Conservation (phyloP, 2,888 invertebrate species). For the Mayetiola destructor region DNA sequence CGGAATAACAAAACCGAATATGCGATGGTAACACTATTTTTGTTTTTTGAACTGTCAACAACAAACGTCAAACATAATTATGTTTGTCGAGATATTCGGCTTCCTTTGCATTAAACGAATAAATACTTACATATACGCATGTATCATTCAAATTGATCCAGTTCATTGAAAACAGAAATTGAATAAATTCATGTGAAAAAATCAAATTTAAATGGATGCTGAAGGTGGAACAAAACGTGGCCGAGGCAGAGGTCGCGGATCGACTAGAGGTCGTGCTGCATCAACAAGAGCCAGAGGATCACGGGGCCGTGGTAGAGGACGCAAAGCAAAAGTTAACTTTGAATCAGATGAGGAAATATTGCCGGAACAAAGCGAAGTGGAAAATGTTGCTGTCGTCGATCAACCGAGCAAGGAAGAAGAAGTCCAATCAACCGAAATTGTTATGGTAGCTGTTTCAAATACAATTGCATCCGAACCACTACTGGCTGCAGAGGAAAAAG, state of each 20-base stretch:
- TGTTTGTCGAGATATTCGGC: neutral
- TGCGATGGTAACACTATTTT: neutral
- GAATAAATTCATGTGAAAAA: neutral
- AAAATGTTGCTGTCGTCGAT: conserved; percentile 21
- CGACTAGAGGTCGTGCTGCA: conserved; percentile 55
- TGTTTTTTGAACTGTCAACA: neutral
- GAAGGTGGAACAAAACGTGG: conserved; percentile 21
- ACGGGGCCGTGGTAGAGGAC: conserved; percentile 60
- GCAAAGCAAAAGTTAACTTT: conserved; percentile 55
- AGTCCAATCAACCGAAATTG: conserved; percentile 16
- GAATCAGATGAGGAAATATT: conserved; percentile 47
- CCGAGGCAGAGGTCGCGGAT: conserved; percentile 31
- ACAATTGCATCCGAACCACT: conserved; percentile 32
- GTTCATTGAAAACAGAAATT: neutral
- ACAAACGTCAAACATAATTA: too few species aligned
- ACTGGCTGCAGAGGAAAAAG: conserved; percentile 24
- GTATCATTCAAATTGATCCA: neutral
- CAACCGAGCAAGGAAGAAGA: conserved; percentile 21
- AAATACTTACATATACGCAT: too few species aligned
- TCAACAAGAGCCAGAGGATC: conserved; percentile 38
- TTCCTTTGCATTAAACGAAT: too few species aligned
- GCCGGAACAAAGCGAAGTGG: conserved; percentile 33
- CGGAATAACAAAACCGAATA: neutral
- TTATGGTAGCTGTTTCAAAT: conserved; percentile 17
- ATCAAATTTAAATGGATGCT: neutral